Conservation (phyloP, 2,797 vertebrate genomes). For the Neosilurus hyrtlii region DNA sequence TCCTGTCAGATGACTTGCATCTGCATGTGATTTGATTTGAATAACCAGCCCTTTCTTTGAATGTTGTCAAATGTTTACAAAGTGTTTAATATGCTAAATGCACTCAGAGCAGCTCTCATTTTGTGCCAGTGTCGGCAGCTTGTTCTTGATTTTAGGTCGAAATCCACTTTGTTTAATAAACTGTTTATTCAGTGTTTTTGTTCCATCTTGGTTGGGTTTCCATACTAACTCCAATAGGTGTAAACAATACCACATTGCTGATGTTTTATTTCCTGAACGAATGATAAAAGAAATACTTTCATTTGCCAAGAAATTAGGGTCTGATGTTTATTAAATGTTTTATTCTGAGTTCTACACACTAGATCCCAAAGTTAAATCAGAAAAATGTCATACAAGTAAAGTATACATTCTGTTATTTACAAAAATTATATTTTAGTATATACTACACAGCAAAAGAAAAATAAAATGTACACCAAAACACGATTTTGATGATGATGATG, state of each 20-base stretch:
- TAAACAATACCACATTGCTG: not conserved
- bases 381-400: too few relatives aligned
- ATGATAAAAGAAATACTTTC: not conserved
- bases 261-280: not conserved
- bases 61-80: conserved; percentile 79
- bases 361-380: not conserved
- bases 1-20: conserved; percentile 80
- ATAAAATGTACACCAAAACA: too few relatives aligned
- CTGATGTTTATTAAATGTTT: not conserved
- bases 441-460: too few relatives aligned
- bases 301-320: not conserved
- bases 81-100: conserved; percentile 74
- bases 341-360: not conserved
- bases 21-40: conserved; percentile 71
- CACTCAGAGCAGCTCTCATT: conserved; percentile 60
- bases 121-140: conserved; percentile 50
- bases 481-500: too few relatives aligned
- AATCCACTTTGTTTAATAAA: conserved; percentile 34
- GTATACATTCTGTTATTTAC: too few relatives aligned
- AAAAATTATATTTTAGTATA: too few relatives aligned
- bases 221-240: not conserved
- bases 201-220: conserved; percentile 5
- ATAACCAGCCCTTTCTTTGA: conserved; percentile 69
- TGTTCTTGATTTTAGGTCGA: conserved; percentile 30
- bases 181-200: not conserved